These are phyloP conservation scores for Neodiprion fabricii DNA, from an alignment of 1,140 invertebrate species.

Conservation along the genomic window DNA sequence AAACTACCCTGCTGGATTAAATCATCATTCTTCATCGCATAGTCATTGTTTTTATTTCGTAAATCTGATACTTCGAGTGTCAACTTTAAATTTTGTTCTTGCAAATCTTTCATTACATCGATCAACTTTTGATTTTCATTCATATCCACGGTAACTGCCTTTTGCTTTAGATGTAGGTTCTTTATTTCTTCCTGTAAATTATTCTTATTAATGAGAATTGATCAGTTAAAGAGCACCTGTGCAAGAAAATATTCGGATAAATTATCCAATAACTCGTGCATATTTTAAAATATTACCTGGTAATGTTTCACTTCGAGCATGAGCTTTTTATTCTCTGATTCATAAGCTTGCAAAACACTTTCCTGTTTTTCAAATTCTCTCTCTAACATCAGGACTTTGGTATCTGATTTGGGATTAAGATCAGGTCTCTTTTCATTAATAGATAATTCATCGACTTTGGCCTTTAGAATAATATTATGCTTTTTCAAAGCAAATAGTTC, in stretches of 20 bases:
- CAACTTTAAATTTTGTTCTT: constrained; percentile 49
- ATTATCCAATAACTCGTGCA: not conserved
- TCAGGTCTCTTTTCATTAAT: constrained; percentile 39
- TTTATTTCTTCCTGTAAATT: constrained; percentile 48
- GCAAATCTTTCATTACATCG: constrained; percentile 51
- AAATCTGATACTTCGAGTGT: constrained; percentile 50
- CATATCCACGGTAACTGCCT: constrained; percentile 26
- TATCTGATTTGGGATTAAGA: constrained; percentile 30
- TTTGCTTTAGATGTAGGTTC: constrained; percentile 37
- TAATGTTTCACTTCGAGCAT: constrained; percentile 45
- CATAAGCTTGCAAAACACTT: constrained; percentile 49
- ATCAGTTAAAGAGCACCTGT: too few relatives aligned
- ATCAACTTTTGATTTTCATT: constrained; percentile 41
- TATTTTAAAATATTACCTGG: not conserved
- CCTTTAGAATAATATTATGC: constrained; percentile 55
- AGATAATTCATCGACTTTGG: constrained; percentile 49
- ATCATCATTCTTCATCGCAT: constrained; percentile 50
- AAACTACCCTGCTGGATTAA: constrained; percentile 49
- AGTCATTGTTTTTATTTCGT: constrained; percentile 49
- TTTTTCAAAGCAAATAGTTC: constrained; percentile 55
- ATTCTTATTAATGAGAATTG: not conserved
- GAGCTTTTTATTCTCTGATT: constrained; percentile 53
- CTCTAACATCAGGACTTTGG: constrained; percentile 42
- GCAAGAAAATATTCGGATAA: not conserved
- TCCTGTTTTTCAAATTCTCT: constrained; percentile 54